phyloP scores from a whole-genome alignment of 2,888 invertebrate genomes.

The Mamestra brassicae region DNA sequence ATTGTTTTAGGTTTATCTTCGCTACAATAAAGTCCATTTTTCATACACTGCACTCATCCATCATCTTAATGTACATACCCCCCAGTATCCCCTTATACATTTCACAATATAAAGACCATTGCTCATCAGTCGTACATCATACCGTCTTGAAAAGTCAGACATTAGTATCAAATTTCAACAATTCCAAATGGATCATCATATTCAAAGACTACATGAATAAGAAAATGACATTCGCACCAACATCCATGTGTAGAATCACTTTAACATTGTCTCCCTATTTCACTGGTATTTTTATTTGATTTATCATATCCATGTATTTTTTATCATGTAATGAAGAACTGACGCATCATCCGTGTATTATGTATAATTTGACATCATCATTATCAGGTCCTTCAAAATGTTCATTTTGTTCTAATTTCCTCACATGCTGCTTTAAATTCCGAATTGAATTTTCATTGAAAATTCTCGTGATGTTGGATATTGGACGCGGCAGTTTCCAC shows the following conservation, averaged over 20 bases:
- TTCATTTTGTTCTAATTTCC: constrained; percentile 86
- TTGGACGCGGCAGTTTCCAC: constrained; percentile 88
- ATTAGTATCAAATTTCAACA: constrained; percentile 73
- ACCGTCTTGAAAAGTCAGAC: constrained; percentile 73
- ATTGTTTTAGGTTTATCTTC: constrained; percentile 90
- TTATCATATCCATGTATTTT: constrained; percentile 30
- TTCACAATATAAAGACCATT: constrained; percentile 78
- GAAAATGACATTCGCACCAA: constrained; percentile 87
- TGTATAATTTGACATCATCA: constrained; percentile 65
- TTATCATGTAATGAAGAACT: constrained; percentile 27
- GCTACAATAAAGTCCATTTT: constrained; percentile 83
- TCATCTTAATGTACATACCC: constrained; percentile 79
- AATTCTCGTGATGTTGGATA: constrained; percentile 76
- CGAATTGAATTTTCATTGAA: constrained; percentile 79
- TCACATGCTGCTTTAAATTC: constrained; percentile 89
- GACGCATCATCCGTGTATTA: constrained; percentile 56
- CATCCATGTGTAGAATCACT: constrained; percentile 86
- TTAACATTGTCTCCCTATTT: constrained; percentile 85
- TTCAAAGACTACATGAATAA: constrained; percentile 87
- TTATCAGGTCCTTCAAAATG: constrained; percentile 63
- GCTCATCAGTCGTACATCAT: constrained; percentile 71
- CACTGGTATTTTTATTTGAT: constrained; percentile 83
- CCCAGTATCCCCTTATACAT: constrained; percentile 76
- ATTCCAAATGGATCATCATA: constrained; percentile 81
- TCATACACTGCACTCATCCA: constrained; percentile 78